Evolutionary conservation across 2,797 vertebrate species (phyloP).

Genomic region (Cyclopterus lumpus): DNA sequence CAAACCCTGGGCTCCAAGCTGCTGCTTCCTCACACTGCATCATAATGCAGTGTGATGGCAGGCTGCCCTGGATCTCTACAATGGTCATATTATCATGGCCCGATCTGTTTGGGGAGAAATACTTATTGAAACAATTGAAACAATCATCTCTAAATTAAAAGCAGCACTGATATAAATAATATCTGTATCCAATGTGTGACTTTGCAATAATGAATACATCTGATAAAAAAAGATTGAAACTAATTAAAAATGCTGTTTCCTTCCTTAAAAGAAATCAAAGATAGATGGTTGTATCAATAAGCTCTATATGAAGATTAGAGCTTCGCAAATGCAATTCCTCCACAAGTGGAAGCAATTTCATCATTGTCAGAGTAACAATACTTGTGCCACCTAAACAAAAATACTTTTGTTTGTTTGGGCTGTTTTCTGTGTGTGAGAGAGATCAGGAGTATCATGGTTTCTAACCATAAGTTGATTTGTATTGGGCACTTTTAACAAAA

Average conservation of each 20-base stretch:
- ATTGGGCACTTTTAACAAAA: not conserved
- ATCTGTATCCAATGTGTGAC: constrained; percentile 21
- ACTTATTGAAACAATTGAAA: too few relatives aligned
- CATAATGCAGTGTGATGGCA: too few relatives aligned
- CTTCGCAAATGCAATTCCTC: too few relatives aligned
- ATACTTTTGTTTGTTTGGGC: too few relatives aligned
- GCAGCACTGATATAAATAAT: constrained; percentile 2
- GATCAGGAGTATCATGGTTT: not conserved
- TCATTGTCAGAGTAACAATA: not conserved
- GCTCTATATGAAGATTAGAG: not conserved
- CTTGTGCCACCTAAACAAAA: not conserved
- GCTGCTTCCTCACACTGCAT: too few relatives aligned
- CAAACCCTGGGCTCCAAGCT: not conserved
- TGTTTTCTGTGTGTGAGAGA: not conserved
- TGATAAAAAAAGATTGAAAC: constrained; percentile 7
- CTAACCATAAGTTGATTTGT: not conserved
- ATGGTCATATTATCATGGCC: too few relatives aligned
- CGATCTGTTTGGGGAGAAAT: too few relatives aligned
- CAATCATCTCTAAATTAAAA: constrained; percentile 22
- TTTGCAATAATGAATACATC: not conserved
- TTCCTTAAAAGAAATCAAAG: too few relatives aligned
- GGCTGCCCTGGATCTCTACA: too few relatives aligned
- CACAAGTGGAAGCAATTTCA: not conserved
- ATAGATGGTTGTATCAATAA: too few relatives aligned
- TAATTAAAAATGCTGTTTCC: not conserved